These are phyloP conservation scores for Petrophora chlorosata DNA, from an alignment of 2,888 invertebrate species.

Conservation along the genomic window DNA sequence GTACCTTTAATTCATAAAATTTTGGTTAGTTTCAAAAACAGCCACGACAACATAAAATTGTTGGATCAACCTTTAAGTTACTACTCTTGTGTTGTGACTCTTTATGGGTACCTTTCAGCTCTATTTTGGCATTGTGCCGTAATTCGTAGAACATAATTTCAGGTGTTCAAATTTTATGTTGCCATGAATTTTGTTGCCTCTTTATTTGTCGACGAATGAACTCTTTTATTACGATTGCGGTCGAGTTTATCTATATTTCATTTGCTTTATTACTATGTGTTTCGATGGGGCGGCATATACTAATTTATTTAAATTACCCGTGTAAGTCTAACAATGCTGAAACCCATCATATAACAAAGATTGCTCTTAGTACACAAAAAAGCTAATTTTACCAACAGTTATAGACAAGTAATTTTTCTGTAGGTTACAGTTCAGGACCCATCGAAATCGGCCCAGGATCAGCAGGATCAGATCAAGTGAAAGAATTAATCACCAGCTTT, in stretches of 20 bases:
- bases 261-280: neutral
- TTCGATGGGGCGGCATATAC: neutral
- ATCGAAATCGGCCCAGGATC: too few relatives aligned
- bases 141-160: conserved; percentile 7
- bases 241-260: conserved; percentile 12
- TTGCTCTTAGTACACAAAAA: too few relatives aligned
- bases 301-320: too few relatives aligned
- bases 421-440: too few relatives aligned
- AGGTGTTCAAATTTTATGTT: conserved; percentile 18
- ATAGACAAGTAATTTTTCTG: too few relatives aligned
- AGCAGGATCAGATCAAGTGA: too few relatives aligned
- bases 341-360: too few relatives aligned
- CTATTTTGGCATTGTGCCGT: conserved; percentile 12
- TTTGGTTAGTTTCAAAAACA: neutral
- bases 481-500: too few relatives aligned
- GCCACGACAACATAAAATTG: neutral
- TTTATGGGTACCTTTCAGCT: conserved; percentile 10
- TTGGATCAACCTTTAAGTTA: neutral
- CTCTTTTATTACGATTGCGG: conserved; percentile 17
- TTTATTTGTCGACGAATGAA: conserved; percentile 21
- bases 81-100: conserved; percentile 3
- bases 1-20: neutral
- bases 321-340: too few relatives aligned
- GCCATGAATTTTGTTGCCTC: conserved; percentile 11
- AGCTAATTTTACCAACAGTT: too few relatives aligned